phyloP scores from a whole-genome alignment of 2,113 vertebrate genomes.

The Menidia beryllina region DNA sequence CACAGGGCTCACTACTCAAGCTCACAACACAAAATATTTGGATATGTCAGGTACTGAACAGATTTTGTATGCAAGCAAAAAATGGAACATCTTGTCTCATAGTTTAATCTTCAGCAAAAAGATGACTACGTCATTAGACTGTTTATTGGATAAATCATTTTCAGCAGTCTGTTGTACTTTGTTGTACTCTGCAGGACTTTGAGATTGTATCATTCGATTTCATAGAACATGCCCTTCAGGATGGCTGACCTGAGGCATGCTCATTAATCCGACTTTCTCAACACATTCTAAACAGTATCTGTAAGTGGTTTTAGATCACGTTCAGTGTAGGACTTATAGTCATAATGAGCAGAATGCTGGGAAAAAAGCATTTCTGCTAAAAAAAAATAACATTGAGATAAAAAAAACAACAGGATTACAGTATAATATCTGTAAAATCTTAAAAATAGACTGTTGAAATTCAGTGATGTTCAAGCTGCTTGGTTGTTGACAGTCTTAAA shows the following conservation, averaged over 20 bases:
- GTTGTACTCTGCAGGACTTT: no score
- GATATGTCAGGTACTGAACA: background rate
- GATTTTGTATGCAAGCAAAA: slow-evolving; percentile 14
- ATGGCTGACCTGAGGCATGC: slow-evolving; percentile 87
- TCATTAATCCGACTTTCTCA: slow-evolving; percentile 7
- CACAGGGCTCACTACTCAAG: slow-evolving; percentile 9
- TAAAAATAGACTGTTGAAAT: background rate
- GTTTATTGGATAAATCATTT: background rate
- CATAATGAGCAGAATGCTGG: background rate
- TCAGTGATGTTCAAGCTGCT: background rate
- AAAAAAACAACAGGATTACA: background rate
- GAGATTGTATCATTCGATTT: background rate
- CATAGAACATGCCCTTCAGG: slow-evolving; percentile 79
- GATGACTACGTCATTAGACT: background rate
- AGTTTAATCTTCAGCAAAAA: background rate
- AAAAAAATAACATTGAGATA: no score
- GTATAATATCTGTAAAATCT: background rate
- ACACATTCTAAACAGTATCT: slow-evolving; percentile 2
- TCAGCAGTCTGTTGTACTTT: background rate
- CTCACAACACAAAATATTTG: slow-evolving; percentile 46
- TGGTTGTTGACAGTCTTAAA: slow-evolving; percentile 19
- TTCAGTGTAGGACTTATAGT: background rate
- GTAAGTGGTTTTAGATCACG: background rate
- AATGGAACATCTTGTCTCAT: background rate
- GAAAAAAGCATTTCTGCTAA: no score